Percentiles rank a stretch among this genome's conserved stretches.
These are phyloP conservation scores for Acrocyrtus sp. DNA, from an alignment of 2,888 invertebrate genomes.

Conservation along the genomic window DNA sequence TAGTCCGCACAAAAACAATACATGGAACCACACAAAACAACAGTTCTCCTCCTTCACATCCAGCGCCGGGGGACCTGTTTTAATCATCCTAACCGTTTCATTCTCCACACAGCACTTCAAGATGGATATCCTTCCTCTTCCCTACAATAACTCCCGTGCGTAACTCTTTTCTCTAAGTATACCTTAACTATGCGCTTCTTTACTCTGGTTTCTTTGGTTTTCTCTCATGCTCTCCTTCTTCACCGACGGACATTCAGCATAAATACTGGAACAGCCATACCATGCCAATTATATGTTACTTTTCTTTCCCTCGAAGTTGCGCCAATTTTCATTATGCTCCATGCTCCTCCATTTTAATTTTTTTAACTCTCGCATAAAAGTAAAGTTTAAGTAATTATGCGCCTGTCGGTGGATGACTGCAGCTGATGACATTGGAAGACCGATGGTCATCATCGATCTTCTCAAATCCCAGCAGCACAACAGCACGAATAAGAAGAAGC, in stretches of 20 bases:
- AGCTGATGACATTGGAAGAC: constrained; percentile 39
- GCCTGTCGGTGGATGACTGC: constrained; percentile 24
- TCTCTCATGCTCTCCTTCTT: constrained; percentile 8
- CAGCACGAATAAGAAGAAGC: constrained; percentile 29
- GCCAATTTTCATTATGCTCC: neutral
- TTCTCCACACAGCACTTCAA: too few relatives aligned
- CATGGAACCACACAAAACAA: too few relatives aligned
- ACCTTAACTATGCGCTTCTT: too few relatives aligned
- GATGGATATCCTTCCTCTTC: constrained; percentile 20
- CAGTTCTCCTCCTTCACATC: too few relatives aligned
- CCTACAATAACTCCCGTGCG: too few relatives aligned
- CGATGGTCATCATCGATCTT: constrained; percentile 39
- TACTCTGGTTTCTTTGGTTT: neutral
- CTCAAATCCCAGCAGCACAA: constrained; percentile 34
- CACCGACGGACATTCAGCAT: neutral
- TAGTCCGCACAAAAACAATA: too few relatives aligned
- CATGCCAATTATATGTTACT: constrained; percentile 10
- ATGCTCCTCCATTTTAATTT: neutral
- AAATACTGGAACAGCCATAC: constrained; percentile 21
- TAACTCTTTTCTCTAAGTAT: too few relatives aligned
- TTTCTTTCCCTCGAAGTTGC: neutral
- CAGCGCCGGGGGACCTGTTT: too few relatives aligned
- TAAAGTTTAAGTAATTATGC: constrained; percentile 21
- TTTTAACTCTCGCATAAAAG: constrained; percentile 8
- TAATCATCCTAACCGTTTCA: too few relatives aligned